These are phyloP conservation scores for Apamea crenata DNA, from an alignment of 2,888 invertebrate genomes.

Conservation along the genomic window DNA sequence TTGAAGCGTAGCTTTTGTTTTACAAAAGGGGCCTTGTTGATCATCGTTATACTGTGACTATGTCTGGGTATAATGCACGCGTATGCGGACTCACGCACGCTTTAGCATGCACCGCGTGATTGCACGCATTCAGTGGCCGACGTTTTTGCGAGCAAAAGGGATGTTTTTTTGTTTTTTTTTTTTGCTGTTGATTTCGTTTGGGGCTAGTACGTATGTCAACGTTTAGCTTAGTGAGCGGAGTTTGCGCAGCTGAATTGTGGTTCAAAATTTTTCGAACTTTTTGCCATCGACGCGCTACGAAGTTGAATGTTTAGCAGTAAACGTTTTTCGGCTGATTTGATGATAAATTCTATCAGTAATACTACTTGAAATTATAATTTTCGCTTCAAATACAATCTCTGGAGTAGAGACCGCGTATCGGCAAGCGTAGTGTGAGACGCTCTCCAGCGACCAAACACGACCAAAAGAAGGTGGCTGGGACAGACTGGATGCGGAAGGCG, in stretches of 20 bases:
- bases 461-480: too few relatives aligned
- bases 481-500: too few relatives aligned
- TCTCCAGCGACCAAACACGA: too few relatives aligned
- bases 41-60: not conserved
- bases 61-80: not conserved
- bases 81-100: not conserved
- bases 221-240: not conserved
- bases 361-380: not conserved
- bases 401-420: too few relatives aligned
- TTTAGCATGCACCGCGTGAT: slow-evolving; percentile 22
- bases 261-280: not conserved
- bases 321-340: not conserved
- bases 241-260: not conserved
- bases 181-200: not conserved
- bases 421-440: too few relatives aligned
- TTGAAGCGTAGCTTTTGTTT: not conserved
- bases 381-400: not conserved
- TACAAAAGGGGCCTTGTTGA: not conserved
- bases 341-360: too few relatives aligned
- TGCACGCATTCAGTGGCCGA: slow-evolving; percentile 9
- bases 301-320: too few relatives aligned
- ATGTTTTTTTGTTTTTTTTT: not conserved
- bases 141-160: slow-evolving; percentile 10
- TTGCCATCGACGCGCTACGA: not conserved
- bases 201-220: not conserved